Conservation (phyloP, 2,113 vertebrate genomes). For the Pao palembangensis region DNA sequence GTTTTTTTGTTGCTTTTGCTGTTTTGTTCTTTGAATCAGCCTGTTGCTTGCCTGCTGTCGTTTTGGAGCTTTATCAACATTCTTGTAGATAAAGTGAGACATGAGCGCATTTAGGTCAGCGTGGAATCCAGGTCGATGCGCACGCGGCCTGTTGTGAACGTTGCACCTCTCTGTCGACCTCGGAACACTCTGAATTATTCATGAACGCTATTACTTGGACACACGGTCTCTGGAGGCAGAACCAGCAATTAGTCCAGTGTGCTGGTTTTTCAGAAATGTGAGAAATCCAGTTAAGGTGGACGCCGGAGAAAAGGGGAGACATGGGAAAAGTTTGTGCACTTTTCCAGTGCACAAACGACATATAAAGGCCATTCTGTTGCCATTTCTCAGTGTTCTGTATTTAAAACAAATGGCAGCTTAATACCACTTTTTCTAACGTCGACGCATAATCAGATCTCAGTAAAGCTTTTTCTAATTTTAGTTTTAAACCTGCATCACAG, state of each 20-base stretch:
- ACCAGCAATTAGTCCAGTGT: neutral
- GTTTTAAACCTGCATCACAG: neutral
- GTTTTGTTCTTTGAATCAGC: too few relatives aligned
- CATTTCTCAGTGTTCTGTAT: neutral
- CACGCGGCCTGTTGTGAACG: neutral
- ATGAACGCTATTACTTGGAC: neutral
- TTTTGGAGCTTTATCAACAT: neutral
- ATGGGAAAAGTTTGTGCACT: too few relatives aligned
- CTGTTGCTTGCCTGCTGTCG: neutral
- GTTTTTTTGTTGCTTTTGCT: too few relatives aligned
- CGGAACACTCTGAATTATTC: neutral
- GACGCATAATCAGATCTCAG: neutral
- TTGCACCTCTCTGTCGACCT: neutral
- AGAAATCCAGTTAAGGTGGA: neutral
- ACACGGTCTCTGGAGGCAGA: neutral
- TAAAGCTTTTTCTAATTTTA: neutral
- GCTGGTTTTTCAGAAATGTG: constrained; percentile 1
- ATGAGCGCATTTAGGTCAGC: neutral
- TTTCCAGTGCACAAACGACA: too few relatives aligned
- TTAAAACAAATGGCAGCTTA: too few relatives aligned
- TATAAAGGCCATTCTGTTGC: neutral
- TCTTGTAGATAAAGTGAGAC: neutral
- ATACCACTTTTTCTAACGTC: too few relatives aligned
- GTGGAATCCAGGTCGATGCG: neutral
- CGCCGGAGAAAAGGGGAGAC: too few relatives aligned